Evolutionary conservation across 2,113 vertebrate species (phyloP), one percentile per base, ranked within the genome.

Genomic region (Eulemur rufifrons): DNA sequence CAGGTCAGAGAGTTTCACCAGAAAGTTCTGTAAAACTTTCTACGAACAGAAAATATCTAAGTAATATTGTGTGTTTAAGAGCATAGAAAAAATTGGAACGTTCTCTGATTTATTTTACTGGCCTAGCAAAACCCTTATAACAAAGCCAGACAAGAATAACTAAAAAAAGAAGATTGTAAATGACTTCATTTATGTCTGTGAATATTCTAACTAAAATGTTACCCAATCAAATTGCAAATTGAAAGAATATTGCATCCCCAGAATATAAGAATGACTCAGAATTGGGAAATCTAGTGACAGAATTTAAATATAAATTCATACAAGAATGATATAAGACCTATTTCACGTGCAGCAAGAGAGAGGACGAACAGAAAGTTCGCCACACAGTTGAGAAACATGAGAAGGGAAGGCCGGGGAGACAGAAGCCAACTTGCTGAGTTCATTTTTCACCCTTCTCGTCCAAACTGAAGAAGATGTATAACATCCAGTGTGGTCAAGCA

Each of bases 141-240:
- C 47, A 90, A 87, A 89, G 68, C 8, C 39, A 59, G 50, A 80
- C 5, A 73, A 47, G 47, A 73, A 42, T 34, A 77, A 78, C 45
- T 71, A 39, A 20, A 47, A 59, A 34, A 80, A 8, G 69, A 94
- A 68, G 37, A 52, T 45, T 56, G 3, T 68, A 87, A 90, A 74
- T 5, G 10, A 17, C 17, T 82, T 80, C 21, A 25, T 56, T 68
- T 68, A 9, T 9, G 20, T 86, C 10, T 63, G 45, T 45, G n/a
- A 86, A 82, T 13, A 69, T 78, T 84, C 42, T 91, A 87, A 94
- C 37, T 42, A 77, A 87, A 95, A 89, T 11, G 23, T 47, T 82
- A 29, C 66, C 42, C 10, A 50, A 32, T 81, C 52, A n/a, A 63
- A 61, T 39, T 45, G 25, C 32, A 86, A 42, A 92, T 66, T 32